phyloP scores from a whole-genome alignment of 2,113 vertebrate genomes.

The Scolopax mira region DNA sequence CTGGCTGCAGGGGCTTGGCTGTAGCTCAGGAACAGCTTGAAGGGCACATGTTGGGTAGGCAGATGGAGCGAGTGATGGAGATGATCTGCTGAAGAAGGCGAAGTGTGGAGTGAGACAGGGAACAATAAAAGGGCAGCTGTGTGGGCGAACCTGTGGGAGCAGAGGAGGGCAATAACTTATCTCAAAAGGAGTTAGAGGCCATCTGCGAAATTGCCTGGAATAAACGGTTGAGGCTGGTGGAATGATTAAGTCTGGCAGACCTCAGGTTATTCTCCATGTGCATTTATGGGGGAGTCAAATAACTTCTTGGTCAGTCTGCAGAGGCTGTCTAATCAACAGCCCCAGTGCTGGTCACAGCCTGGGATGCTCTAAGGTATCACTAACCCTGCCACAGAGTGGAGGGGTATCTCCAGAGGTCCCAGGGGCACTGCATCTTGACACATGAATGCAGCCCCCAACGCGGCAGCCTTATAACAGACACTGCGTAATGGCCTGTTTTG shows the following conservation, averaged over 20 bases:
- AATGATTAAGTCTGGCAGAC: neutral
- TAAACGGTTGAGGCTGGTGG: neutral
- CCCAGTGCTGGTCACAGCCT: neutral
- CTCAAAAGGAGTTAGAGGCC: neutral
- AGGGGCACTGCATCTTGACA: neutral
- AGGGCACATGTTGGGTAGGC: conserved; percentile 16
- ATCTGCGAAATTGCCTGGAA: neutral
- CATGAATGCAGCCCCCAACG: neutral
- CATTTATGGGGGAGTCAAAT: fast-evolving
- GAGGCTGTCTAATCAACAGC: neutral
- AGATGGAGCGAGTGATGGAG: neutral
- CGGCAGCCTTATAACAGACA: neutral
- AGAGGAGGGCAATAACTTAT: neutral
- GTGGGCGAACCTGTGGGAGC: neutral
- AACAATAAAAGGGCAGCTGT: neutral
- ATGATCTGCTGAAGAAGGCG: neutral
- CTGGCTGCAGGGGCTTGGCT: neutral
- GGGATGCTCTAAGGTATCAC: neutral
- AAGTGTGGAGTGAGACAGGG: neutral
- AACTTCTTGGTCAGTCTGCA: neutral
- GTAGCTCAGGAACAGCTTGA: neutral
- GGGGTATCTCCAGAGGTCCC: neutral
- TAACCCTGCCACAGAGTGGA: fast-evolving
- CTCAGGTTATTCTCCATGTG: neutral
- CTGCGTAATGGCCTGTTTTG: conserved; percentile 24